These are phyloP conservation scores for Holacanthella duospinosa DNA, from an alignment of 2,888 invertebrate species.

Conservation along the genomic window DNA sequence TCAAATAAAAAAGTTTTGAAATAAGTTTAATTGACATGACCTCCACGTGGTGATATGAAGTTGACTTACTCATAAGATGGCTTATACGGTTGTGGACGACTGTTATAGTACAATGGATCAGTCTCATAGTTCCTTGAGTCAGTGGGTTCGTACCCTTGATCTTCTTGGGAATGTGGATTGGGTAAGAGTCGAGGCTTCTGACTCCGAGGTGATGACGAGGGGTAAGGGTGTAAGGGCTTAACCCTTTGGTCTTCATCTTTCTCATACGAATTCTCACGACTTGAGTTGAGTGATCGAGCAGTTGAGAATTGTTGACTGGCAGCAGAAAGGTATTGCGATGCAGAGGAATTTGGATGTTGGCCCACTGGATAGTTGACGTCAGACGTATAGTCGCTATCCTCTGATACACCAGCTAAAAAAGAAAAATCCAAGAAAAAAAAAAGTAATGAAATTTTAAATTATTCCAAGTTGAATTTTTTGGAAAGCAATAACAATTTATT, in stretches of 20 bases:
- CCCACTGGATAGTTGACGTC: slow-evolving; percentile 88
- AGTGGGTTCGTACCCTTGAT: slow-evolving; percentile 41
- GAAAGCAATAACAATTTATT: no score
- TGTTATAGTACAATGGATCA: slow-evolving; percentile 76
- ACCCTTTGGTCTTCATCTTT: slow-evolving; percentile 52
- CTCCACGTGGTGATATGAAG: no score
- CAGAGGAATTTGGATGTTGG: slow-evolving; percentile 82
- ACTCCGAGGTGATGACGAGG: slow-evolving; percentile 5
- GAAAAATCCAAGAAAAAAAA: no score
- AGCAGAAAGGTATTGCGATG: slow-evolving; percentile 71
- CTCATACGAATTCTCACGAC: slow-evolving; percentile 72
- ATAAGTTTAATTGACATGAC: no score
- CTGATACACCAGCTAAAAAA: slow-evolving; percentile 74
- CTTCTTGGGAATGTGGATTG: slow-evolving; percentile 33
- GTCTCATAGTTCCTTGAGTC: slow-evolving; percentile 47
- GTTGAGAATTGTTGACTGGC: slow-evolving; percentile 69
- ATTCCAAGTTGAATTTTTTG: no score
- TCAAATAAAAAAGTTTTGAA: no score
- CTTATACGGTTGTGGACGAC: slow-evolving; percentile 46
- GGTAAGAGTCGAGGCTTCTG: slow-evolving; percentile 12
- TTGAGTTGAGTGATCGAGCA: slow-evolving; percentile 65
- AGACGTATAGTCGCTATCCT: slow-evolving; percentile 93
- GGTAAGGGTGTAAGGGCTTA: slow-evolving; percentile 38
- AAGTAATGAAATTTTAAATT: no score
- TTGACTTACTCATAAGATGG: neutral